These are phyloP conservation scores for Laspeyria flexula DNA, from an alignment of 2,888 invertebrate genomes.

Conservation along the genomic window DNA sequence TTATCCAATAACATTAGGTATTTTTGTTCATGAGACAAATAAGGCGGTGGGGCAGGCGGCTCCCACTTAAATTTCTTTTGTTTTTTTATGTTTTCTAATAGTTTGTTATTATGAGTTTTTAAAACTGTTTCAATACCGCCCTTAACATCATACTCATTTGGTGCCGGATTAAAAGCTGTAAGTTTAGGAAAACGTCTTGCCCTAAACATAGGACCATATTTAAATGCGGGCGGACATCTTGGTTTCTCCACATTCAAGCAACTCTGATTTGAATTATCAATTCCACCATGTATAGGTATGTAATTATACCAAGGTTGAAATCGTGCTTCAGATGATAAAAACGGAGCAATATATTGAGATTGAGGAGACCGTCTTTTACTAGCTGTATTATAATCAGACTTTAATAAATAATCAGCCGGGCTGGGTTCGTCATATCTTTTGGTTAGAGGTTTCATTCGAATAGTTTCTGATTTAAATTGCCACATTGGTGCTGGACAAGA, in stretches of 20 bases:
- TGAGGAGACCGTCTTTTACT: conserved; percentile 34
- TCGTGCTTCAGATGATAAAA: conserved; percentile 66
- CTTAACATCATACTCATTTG: conserved; percentile 61
- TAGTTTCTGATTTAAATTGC: conserved; percentile 69
- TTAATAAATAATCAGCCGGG: conserved; percentile 60
- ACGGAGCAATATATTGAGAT: conserved; percentile 63
- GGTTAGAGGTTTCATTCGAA: conserved; percentile 59
- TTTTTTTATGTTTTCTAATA: conserved; percentile 61
- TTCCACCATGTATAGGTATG: conserved; percentile 58
- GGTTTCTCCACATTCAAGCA: conserved; percentile 58
- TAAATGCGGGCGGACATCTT: conserved; percentile 60
- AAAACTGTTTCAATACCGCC: conserved; percentile 67
- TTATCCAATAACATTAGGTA: conserved; percentile 55
- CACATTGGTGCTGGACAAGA: conserved; percentile 56
- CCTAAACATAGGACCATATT: conserved; percentile 62
- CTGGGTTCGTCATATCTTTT: conserved; percentile 57
- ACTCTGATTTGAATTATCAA: conserved; percentile 67
- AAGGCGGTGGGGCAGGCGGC: conserved; percentile 37
- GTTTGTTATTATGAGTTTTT: conserved; percentile 62
- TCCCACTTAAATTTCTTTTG: conserved; percentile 57
- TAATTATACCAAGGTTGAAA: conserved; percentile 71
- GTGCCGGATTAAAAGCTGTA: conserved; percentile 53
- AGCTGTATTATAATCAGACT: conserved; percentile 21
- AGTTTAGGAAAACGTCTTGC: conserved; percentile 54
- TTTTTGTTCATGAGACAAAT: conserved; percentile 52